phyloP scores from a whole-genome alignment of 1,140 invertebrate species.

The Pseudomyrmex dendroicus region DNA sequence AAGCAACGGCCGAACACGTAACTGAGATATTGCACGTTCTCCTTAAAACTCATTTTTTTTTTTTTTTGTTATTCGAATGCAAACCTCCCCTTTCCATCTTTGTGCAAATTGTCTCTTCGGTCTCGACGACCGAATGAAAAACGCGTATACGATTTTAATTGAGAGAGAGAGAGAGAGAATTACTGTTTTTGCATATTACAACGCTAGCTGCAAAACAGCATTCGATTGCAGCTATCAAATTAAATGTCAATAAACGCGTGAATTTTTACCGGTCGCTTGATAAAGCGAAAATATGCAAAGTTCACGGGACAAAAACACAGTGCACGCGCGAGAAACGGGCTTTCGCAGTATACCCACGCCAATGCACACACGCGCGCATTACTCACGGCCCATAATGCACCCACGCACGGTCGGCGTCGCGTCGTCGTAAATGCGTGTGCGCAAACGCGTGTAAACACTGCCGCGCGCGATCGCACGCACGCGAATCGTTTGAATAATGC shows the following conservation, averaged over 20 bases:
- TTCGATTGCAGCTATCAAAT: constrained; percentile 7
- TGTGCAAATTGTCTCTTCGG: neutral
- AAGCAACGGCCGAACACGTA: no score
- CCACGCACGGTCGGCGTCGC: constrained; percentile 26
- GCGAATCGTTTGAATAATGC: constrained; percentile 71
- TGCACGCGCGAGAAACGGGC: neutral
- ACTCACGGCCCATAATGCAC: constrained; percentile 61
- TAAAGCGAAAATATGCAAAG: neutral
- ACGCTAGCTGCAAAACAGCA: neutral
- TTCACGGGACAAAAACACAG: neutral
- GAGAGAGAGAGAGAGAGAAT: no score
- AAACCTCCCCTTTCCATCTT: neutral
- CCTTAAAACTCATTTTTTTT: neutral
- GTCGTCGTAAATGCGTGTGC: constrained; percentile 61
- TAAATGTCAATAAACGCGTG: neutral
- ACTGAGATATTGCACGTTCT: neutral
- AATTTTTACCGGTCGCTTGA: neutral
- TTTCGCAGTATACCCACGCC: constrained; percentile 24
- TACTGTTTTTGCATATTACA: no score
- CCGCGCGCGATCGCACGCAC: constrained; percentile 51
- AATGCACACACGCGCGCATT: constrained; percentile 48
- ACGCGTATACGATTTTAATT: no score
- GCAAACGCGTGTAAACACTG: constrained; percentile 71
- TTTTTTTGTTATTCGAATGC: neutral
- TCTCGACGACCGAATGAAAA: no score